phyloP scores from a whole-genome alignment of 2,113 vertebrate genomes.

The Aptenodytes forsteri region DNA sequence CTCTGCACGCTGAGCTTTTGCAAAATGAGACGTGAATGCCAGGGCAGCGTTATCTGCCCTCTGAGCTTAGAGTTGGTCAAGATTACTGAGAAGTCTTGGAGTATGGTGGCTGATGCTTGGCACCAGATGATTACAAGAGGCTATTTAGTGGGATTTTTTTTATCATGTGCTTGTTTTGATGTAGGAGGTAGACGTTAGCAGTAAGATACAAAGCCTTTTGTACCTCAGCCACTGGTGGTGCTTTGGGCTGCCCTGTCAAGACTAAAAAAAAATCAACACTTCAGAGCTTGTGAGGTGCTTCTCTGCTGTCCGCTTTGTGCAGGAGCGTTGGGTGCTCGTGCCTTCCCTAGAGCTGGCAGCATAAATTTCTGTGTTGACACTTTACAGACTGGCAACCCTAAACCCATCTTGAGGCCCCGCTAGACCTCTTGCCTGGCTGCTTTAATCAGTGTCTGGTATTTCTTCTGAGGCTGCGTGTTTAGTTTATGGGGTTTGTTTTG shows the following conservation, averaged over 20 bases:
- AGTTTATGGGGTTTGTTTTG: background rate
- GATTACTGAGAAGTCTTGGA: background rate
- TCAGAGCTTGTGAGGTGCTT: background rate
- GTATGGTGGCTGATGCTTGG: background rate
- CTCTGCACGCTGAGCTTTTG: background rate
- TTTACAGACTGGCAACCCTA: background rate
- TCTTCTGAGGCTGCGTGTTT: background rate
- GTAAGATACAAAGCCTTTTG: background rate
- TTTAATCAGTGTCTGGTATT: background rate
- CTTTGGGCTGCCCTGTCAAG: background rate
- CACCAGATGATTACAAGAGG: background rate
- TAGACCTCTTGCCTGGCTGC: background rate
- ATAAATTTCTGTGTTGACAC: background rate
- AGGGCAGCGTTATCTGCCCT: background rate
- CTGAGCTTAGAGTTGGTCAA: background rate
- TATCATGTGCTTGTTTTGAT: background rate
- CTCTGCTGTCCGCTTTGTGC: background rate
- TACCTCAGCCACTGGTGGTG: background rate
- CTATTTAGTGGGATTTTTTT: background rate
- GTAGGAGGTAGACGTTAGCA: background rate
- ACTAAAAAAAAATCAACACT: background rate
- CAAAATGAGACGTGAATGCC: background rate
- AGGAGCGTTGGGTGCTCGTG: background rate
- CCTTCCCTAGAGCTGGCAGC: background rate
- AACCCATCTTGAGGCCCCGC: background rate